Evolutionary conservation across 1,140 invertebrate species (phyloP), one percentile per base, ranked within the genome.

Genomic region (Cherax quadricarinatus): DNA sequence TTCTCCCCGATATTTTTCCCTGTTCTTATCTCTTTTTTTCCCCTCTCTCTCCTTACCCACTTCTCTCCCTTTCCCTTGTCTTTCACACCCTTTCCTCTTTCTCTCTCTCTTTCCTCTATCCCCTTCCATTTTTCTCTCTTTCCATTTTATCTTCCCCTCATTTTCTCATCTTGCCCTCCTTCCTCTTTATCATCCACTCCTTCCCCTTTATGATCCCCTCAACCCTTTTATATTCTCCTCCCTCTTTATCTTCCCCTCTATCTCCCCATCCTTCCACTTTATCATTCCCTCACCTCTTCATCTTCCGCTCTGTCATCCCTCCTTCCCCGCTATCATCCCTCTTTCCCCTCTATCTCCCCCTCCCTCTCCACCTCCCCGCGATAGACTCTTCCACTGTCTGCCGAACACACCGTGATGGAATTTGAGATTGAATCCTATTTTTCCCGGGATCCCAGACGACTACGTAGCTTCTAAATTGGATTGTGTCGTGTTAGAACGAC

Each of bases 391-490:
- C n/a, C 18, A 24, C n/a, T 75, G n/a, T 75, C 70, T 75, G 18
- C 70, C 18, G 70, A 75, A 75, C 14, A 30, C 4, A 75, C 4
- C 70, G 70, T 30, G 70, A 75, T 75, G 24, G 70, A 75, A 75
- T 75, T 75, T 75, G 70, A 75, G 70, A 75, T 75, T 75, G 70
- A 75, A 75, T 75, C 70, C 70, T 75, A 75, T 75, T 75, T 75
- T 75, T 75, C 70, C 24, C 18, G 21, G 21, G 70, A 75, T 21
- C n/a, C 18, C n/a, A 75, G 70, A 21, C 70, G 24, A 75, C 70
- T n/a, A 75, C 24, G n/a, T n/a, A 75, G 70, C 21, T 12, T n/a
- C n/a, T 75, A 75, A 75, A 75, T 75, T 75, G 70, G 70, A 75
- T 75, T 75, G 24, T 75, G 70, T 75, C 70, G 70, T 75, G 70